These are phyloP conservation scores for Rhinopomastus cyanomelas DNA, from an alignment of 2,113 vertebrate species.

Conservation along the genomic window DNA sequence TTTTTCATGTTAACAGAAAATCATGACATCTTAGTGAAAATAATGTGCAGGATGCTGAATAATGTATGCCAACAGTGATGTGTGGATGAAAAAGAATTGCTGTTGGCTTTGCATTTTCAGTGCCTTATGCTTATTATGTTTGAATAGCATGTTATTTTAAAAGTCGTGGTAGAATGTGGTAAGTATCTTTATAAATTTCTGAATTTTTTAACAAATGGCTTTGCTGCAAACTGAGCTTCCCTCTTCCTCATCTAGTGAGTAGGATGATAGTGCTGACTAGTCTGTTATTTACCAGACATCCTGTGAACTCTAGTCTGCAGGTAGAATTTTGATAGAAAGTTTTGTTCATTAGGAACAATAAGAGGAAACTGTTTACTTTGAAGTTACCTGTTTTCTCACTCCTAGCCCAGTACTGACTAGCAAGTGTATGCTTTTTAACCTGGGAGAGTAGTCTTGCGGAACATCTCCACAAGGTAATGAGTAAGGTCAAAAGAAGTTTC, in stretches of 20 bases:
- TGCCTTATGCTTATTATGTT: not conserved
- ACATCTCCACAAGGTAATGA: too few relatives aligned
- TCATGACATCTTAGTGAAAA: constrained; percentile 18
- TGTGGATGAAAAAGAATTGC: not conserved
- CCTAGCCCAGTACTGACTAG: not conserved
- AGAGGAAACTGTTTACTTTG: not conserved
- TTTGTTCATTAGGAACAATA: not conserved
- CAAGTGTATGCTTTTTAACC: not conserved
- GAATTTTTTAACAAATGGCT: not conserved
- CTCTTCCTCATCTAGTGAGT: not conserved
- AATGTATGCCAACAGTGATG: not conserved
- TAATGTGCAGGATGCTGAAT: not conserved
- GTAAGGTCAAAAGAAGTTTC: not conserved
- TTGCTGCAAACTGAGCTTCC: not conserved
- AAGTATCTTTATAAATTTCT: not conserved
- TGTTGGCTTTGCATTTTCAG: constrained; percentile 5
- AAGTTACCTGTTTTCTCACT: not conserved
- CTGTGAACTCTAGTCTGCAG: not conserved
- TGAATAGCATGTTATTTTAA: constrained; percentile 4
- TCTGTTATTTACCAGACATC: not conserved
- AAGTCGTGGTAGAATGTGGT: not conserved
- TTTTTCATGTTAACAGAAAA: constrained; percentile 1
- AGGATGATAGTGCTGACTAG: not conserved
- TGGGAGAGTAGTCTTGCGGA: not conserved
- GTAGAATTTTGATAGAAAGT: not conserved